Conservation (phyloP, 2,888 invertebrate species). For the Lapara coniferarum region DNA sequence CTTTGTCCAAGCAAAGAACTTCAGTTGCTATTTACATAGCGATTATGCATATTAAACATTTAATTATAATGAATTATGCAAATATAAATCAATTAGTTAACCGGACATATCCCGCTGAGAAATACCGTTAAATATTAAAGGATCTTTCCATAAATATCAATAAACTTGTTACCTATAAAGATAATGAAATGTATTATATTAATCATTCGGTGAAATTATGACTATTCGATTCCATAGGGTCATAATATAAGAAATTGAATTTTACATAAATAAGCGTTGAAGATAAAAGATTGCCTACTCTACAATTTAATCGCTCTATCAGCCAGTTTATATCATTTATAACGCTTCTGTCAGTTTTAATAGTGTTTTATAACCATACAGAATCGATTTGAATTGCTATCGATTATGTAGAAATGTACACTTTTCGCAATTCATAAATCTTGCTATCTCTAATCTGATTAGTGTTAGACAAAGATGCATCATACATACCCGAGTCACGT, state of each 20-base stretch:
- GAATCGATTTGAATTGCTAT: constrained; percentile 7
- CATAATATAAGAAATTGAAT: not conserved
- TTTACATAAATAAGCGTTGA: constrained; percentile 6
- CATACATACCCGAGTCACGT: constrained; percentile 52
- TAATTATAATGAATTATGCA: constrained; percentile 2
- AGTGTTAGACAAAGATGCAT: constrained; percentile 10
- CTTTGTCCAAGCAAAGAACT: too few species aligned
- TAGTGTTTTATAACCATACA: constrained; percentile 15
- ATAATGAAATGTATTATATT: not conserved
- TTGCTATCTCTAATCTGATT: not conserved
- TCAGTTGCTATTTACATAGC: too few species aligned
- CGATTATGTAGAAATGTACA: constrained; percentile 2
- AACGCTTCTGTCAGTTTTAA: not conserved
- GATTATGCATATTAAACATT: not conserved
- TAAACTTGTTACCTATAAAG: not conserved
- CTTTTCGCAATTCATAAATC: not conserved
- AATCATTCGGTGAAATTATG: not conserved
- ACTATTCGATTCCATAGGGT: not conserved
- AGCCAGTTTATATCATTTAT: not conserved
- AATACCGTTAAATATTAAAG: not conserved
- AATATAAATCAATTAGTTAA: not conserved
- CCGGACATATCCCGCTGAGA: not conserved
- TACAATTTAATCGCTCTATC: constrained; percentile 21
- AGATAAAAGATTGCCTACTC: not conserved
- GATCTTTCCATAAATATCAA: not conserved